These are phyloP conservation scores for Carapus acus DNA, from an alignment of 2,797 vertebrate species.

Conservation along the genomic window DNA sequence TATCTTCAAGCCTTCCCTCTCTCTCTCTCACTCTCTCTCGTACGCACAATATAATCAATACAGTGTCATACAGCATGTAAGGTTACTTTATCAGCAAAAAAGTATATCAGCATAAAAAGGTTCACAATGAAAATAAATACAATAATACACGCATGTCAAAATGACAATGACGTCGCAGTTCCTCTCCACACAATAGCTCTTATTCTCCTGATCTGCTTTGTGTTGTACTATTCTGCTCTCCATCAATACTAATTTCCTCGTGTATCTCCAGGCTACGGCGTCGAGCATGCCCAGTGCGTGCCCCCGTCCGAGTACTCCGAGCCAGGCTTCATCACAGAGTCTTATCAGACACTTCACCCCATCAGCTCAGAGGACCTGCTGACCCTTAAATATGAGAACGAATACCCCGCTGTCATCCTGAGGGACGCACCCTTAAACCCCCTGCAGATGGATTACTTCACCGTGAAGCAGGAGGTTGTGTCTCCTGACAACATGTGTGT, in stretches of 20 bases:
- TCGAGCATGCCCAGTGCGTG: conserved; percentile 98
- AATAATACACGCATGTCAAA: too few species aligned
- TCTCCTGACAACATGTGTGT: conserved; percentile 99
- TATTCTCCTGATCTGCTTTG: conserved; percentile 18
- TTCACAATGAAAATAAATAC: too few species aligned
- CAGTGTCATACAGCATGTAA: too few species aligned
- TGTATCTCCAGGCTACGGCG: conserved; percentile 84
- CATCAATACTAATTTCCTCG: conserved; percentile 25
- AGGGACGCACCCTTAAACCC: conserved; percentile 85
- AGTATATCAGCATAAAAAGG: too few species aligned
- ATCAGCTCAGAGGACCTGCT: conserved; percentile 98
- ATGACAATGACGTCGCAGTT: too few species aligned
- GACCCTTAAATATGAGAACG: conserved; percentile 95
- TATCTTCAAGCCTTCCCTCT: too few species aligned
- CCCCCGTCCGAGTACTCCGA: conserved; percentile 98
- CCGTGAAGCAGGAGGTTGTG: conserved; percentile 96
- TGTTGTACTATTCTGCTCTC: conserved; percentile 24
- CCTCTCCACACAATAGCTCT: conserved; percentile 25
- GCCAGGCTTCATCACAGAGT: conserved; percentile 99
- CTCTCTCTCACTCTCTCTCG: too few species aligned
- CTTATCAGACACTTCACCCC: conserved; percentile 97
- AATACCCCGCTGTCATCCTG: conserved; percentile 87
- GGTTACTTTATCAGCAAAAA: too few species aligned
- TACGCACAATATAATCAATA: too few species aligned
- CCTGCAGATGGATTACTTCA: conserved; percentile 89